These are phyloP conservation scores for Recurvirostra avosetta DNA, from an alignment of 2,113 vertebrate genomes.

Conservation along the genomic window DNA sequence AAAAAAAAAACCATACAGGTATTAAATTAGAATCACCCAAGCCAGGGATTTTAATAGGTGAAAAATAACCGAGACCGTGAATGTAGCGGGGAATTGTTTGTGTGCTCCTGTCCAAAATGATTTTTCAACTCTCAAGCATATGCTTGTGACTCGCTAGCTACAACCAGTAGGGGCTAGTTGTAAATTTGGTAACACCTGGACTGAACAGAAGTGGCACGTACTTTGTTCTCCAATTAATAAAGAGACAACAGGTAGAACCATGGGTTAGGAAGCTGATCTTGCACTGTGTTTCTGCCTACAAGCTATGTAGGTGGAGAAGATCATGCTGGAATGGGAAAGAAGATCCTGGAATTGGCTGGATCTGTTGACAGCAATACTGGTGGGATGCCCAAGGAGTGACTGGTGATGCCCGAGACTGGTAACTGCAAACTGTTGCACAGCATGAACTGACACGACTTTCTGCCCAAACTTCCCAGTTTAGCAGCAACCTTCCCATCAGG, in stretches of 20 bases:
- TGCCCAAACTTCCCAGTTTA: not conserved
- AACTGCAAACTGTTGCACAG: not conserved
- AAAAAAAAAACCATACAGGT: fast-evolving
- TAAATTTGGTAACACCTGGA: not conserved
- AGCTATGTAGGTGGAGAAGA: not conserved
- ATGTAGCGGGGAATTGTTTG: not conserved
- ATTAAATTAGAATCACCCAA: not conserved
- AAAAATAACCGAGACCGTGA: not conserved
- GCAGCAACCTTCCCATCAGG: not conserved
- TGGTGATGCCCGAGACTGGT: not conserved
- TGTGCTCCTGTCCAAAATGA: not conserved
- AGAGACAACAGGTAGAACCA: not conserved
- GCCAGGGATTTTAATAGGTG: not conserved
- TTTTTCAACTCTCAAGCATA: not conserved
- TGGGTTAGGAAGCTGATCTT: fast-evolving
- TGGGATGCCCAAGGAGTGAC: not conserved
- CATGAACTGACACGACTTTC: fast-evolving
- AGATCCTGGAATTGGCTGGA: not conserved
- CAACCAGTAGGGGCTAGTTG: not conserved
- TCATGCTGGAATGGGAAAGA: not conserved
- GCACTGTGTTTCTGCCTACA: not conserved
- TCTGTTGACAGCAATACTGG: not conserved
- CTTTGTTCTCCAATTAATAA: not conserved
- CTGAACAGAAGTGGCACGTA: not conserved
- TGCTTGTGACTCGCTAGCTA: not conserved